Percentiles rank a stretch among this genome's conserved stretches.
Conservation (phyloP, 2,113 vertebrate genomes). For the Anser cygnoides region DNA sequence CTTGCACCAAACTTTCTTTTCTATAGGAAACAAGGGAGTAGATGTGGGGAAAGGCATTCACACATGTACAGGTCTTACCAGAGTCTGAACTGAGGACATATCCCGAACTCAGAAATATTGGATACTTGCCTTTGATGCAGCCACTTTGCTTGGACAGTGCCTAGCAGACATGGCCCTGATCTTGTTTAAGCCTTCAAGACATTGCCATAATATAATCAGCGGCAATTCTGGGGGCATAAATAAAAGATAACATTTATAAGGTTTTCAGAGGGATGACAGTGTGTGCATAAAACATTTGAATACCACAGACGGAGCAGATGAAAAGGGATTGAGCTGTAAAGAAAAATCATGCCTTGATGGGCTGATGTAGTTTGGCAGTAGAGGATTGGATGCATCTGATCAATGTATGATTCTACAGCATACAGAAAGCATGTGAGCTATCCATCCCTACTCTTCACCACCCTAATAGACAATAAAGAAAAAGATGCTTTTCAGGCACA, state of each 20-base stretch:
- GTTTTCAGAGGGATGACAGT: conserved; percentile 51
- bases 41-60: background rate
- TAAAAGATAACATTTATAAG: conserved; percentile 64
- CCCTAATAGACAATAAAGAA: background rate
- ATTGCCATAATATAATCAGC: conserved; percentile 54
- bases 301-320: conserved; percentile 49
- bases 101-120: background rate
- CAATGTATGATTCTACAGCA: conserved; percentile 17
- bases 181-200: conserved; percentile 45
- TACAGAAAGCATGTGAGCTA: background rate
- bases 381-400: conserved; percentile 45
- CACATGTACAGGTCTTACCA: background rate
- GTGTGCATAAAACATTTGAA: conserved; percentile 53
- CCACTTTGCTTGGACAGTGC: background rate
- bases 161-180: conserved; percentile 26
- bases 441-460: background rate
- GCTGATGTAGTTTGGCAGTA: conserved; percentile 53
- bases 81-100: background rate
- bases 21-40: background rate
- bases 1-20: background rate
- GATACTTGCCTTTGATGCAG: background rate
- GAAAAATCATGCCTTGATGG: conserved; percentile 52
- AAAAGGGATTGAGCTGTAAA: conserved; percentile 55
- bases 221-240: conserved; percentile 58
- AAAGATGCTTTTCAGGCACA: background rate